Percentiles rank a stretch among this genome's conserved stretches.
phyloP scores from a whole-genome alignment of 2,113 vertebrate species.

The Numida meleagris region DNA sequence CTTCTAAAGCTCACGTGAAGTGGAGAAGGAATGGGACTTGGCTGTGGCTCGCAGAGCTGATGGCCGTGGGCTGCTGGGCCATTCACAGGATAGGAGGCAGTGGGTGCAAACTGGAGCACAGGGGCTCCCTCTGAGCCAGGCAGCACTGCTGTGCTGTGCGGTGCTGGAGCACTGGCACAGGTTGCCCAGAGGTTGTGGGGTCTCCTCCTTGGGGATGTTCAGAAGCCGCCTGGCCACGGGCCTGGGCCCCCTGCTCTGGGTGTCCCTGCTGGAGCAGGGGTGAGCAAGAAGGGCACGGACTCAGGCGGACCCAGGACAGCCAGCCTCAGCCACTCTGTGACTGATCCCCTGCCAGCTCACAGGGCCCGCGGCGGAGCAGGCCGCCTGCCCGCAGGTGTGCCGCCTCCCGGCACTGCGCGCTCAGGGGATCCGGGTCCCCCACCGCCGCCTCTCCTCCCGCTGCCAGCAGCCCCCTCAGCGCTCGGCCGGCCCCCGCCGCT shows the following conservation, averaged over 20 bases:
- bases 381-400: too few species aligned
- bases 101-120: background rate
- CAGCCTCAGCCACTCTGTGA: too few species aligned
- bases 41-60: background rate
- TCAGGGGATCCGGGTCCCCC: background rate
- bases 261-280: background rate
- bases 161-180: background rate
- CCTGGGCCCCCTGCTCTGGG: background rate
- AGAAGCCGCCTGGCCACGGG: rapidly evolving
- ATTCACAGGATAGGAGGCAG: background rate
- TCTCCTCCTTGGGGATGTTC: background rate
- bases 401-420: too few species aligned
- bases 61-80: background rate
- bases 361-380: rapidly evolving
- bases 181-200: background rate
- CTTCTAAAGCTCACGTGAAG: background rate
- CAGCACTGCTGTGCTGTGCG: background rate
- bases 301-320: too few species aligned
- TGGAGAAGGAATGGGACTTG: background rate
- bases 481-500: background rate
- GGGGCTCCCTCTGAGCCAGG: background rate
- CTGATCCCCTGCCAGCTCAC: rapidly evolving
- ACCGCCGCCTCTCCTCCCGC: background rate
- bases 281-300: background rate
- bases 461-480: background rate